Percentiles rank a stretch among this genome's conserved stretches.
These are phyloP conservation scores for Leucoraja ocellata DNA, from an alignment of 2,797 vertebrate genomes.

Conservation along the genomic window DNA sequence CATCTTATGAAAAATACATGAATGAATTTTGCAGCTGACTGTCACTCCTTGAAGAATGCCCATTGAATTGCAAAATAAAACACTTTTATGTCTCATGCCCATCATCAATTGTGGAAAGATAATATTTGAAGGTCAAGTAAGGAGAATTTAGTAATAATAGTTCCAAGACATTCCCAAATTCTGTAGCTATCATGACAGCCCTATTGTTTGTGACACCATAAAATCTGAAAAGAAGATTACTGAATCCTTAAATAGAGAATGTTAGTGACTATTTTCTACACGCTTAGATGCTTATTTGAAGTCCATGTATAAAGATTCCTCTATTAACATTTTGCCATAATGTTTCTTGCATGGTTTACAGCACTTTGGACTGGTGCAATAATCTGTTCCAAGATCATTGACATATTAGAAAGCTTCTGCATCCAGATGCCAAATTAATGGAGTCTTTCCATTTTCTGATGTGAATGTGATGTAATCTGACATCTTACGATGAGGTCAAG, in stretches of 20 bases:
- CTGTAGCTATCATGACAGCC: background rate
- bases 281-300: background rate
- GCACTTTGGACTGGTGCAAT: background rate
- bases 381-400: conserved; percentile 20
- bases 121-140: background rate
- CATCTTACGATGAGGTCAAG: background rate
- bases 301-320: background rate
- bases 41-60: background rate
- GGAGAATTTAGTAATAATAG: background rate
- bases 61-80: background rate
- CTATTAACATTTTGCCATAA: conserved; percentile 4
- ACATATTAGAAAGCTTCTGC: background rate
- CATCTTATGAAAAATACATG: background rate
- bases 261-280: background rate
- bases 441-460: conserved; percentile 1
- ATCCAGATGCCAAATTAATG: background rate
- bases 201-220: background rate
- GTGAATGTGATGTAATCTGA: conserved; percentile 8
- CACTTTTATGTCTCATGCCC: too few relatives aligned
- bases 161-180: background rate
- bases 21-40: background rate
- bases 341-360: background rate
- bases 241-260: background rate
- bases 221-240: background rate
- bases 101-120: background rate